Conservation (phyloP, 2,797 vertebrate genomes). For the Poecilia velifera region DNA sequence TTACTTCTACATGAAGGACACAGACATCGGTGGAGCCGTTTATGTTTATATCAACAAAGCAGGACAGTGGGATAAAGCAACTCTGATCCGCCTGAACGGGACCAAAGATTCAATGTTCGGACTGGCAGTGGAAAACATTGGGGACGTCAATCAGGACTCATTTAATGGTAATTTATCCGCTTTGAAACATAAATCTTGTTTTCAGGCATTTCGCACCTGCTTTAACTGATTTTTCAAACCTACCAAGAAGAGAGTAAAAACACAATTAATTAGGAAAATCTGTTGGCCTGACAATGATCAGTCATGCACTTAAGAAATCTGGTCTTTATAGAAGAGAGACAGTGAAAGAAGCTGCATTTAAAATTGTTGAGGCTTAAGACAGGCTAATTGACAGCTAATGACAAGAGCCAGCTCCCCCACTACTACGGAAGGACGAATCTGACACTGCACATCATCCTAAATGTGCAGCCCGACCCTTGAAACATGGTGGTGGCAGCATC, state of each 20-base stretch:
- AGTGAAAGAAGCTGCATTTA: not conserved
- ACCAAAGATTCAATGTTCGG: constrained; percentile 97
- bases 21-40: constrained; percentile 91
- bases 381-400: not conserved
- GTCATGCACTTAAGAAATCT: not conserved
- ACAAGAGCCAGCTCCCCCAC: not conserved
- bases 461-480: not conserved
- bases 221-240: not conserved
- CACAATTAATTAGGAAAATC: not conserved
- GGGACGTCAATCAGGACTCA: constrained; percentile 92
- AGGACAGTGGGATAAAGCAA: constrained; percentile 86
- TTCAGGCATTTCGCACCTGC: not conserved
- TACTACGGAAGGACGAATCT: not conserved
- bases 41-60: constrained; percentile 92
- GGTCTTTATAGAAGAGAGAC: not conserved
- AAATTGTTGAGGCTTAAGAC: not conserved
- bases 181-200: not conserved
- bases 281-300: not conserved
- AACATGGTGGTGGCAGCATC: not conserved
- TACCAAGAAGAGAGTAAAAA: not conserved
- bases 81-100: constrained; percentile 87
- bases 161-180: constrained; percentile 82
- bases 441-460: not conserved
- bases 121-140: constrained; percentile 91
- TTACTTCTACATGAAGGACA: constrained; percentile 92